Percentiles rank a stretch among this genome's conserved stretches.
phyloP scores from a whole-genome alignment of 2,797 vertebrate genomes.

The Nyctibius grandis region DNA sequence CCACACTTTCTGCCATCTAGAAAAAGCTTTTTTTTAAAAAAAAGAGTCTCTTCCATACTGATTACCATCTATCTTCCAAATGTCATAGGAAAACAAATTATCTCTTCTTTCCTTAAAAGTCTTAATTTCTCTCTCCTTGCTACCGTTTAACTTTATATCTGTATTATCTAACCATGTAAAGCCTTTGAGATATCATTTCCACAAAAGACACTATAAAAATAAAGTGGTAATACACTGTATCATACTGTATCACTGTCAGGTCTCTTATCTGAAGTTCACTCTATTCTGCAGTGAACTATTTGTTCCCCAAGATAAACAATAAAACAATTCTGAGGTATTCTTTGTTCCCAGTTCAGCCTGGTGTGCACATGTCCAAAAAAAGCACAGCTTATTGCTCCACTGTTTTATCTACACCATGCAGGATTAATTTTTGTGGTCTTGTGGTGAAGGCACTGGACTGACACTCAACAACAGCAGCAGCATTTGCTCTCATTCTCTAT shows the following conservation, averaged over 20 bases:
- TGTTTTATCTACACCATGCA: not conserved
- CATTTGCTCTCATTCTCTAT: not conserved
- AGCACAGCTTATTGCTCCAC: not conserved
- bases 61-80: not conserved
- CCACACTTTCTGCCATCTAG: not conserved
- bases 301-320: not conserved
- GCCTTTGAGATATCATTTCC: not conserved
- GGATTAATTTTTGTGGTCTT: not conserved
- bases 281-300: not conserved
- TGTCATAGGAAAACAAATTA: not conserved
- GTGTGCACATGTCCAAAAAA: accelerated
- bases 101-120: not conserved
- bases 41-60: not conserved
- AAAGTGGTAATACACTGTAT: not conserved
- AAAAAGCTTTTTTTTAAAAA: not conserved
- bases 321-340: not conserved
- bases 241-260: slow-evolving; percentile 8
- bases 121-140: slow-evolving; percentile 13
- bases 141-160: not conserved
- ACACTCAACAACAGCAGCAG: not conserved
- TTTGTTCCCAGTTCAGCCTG: not conserved
- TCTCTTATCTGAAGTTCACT: not conserved
- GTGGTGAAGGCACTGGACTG: not conserved
- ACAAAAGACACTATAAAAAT: not conserved
- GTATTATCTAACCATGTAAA: slow-evolving; percentile 2